Conservation (phyloP, 2,888 invertebrate species). For the Hermaeophaga mercurialis region DNA sequence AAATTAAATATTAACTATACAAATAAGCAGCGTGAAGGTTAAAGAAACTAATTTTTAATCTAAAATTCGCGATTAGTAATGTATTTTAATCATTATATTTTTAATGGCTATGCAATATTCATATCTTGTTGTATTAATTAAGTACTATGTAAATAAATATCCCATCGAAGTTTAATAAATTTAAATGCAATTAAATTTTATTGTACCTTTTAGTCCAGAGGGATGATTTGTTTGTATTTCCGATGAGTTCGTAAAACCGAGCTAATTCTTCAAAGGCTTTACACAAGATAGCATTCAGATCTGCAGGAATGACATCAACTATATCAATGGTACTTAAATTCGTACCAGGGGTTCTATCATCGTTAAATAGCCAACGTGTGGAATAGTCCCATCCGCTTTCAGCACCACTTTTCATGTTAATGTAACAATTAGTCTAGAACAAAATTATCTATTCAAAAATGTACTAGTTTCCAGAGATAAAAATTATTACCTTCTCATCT, state of each 20-base stretch:
- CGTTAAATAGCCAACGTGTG: conserved; percentile 74
- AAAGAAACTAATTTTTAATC: too few species aligned
- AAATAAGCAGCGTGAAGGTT: too few species aligned
- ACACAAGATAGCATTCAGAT: conserved; percentile 79
- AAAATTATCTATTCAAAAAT: too few species aligned
- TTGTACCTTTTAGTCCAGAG: conserved; percentile 61
- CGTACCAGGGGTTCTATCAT: conserved; percentile 62
- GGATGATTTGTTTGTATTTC: conserved; percentile 58
- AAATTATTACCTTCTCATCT: conserved; percentile 22
- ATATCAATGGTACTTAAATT: conserved; percentile 69
- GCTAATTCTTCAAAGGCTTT: conserved; percentile 70
- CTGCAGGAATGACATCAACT: conserved; percentile 76
- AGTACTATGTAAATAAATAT: too few species aligned
- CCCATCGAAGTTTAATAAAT: too few species aligned
- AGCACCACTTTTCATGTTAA: conserved; percentile 57
- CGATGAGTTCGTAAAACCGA: conserved; percentile 63
- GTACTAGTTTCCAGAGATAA: too few species aligned
- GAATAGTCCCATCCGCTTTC: conserved; percentile 92
- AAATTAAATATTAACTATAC: too few species aligned
- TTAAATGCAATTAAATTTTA: too few species aligned
- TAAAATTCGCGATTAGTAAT: too few species aligned
- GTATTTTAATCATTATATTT: too few species aligned
- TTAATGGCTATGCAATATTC: too few species aligned
- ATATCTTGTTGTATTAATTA: too few species aligned
- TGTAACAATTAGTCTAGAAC: conserved; percentile 41